Evolutionary conservation across 2,888 invertebrate species (phyloP).

Genomic region (Cheilosia scutellata): DNA sequence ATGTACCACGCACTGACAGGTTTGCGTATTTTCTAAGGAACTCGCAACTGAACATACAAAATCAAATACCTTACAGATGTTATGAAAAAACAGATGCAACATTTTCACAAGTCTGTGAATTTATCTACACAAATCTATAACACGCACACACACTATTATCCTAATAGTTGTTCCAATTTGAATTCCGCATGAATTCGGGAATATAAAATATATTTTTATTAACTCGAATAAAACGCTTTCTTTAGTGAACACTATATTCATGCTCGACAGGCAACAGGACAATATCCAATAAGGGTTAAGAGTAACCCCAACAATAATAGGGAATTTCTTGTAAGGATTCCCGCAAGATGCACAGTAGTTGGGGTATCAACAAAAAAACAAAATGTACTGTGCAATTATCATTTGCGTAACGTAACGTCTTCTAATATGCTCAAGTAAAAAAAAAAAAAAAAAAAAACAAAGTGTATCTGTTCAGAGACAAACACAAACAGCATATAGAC

Average conservation of each 20-base stretch:
- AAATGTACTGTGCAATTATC: conserved; percentile 25
- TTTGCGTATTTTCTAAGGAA: too few species aligned
- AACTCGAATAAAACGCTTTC: conserved; percentile 55
- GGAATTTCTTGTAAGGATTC: not conserved
- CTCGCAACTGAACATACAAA: too few species aligned
- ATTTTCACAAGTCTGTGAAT: not conserved
- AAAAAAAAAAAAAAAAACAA: conserved; percentile 26
- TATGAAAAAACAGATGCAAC: too few species aligned
- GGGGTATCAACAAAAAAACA: not conserved
- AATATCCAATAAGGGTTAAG: not conserved
- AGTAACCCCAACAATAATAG: not conserved
- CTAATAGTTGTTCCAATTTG: conserved; percentile 19
- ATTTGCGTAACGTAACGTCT: conserved; percentile 21
- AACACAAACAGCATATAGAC: conserved; percentile 11
- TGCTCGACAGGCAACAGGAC: not conserved
- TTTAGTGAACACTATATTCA: conserved; percentile 18
- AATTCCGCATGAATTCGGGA: conserved; percentile 36
- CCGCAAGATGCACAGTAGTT: not conserved
- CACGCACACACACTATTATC: not conserved
- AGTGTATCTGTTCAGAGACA: conserved; percentile 8
- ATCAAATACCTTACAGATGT: too few species aligned
- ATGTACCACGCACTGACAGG: too few species aligned
- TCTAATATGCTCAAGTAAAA: conserved; percentile 2
- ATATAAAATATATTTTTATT: conserved; percentile 61
- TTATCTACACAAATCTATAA: not conserved